A percentile compares a stretch with the other conserved stretches of the same genome.
phyloP scores from a whole-genome alignment of 2,113 vertebrate genomes.

The Gymnogyps californianus region DNA sequence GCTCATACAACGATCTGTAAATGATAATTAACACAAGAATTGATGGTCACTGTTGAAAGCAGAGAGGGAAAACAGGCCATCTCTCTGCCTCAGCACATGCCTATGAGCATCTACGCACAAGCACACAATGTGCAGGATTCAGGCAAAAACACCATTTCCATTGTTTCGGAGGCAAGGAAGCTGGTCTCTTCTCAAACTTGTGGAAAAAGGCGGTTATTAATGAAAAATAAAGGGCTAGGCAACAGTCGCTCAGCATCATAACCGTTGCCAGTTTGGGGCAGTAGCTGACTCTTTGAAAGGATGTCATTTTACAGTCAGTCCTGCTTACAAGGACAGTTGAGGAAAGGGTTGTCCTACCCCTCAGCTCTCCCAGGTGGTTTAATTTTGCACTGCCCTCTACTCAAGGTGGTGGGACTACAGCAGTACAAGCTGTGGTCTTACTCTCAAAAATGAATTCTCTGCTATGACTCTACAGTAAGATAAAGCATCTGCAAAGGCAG shows the following conservation, averaged over 20 bases:
- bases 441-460: not conserved
- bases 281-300: not conserved
- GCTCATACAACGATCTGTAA: not conserved
- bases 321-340: not conserved
- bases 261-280: rapidly evolving
- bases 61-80: rapidly evolving
- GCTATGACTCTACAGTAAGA: not conserved
- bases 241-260: not conserved
- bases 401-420: not conserved
- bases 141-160: not conserved
- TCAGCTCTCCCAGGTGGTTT: not conserved
- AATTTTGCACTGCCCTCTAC: not conserved
- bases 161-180: not conserved
- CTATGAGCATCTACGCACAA: rapidly evolving
- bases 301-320: not conserved
- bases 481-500: not conserved
- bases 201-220: not conserved
- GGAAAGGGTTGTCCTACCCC: not conserved
- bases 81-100: not conserved
- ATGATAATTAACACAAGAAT: not conserved
- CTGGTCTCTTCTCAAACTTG: not conserved
- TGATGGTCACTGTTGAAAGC: not conserved
- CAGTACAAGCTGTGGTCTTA: not conserved
- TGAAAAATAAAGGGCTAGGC: not conserved
- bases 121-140: not conserved